Evolutionary conservation across 1,140 invertebrate genomes (phyloP).

Genomic region (Schlechtendalia chinensis): DNA sequence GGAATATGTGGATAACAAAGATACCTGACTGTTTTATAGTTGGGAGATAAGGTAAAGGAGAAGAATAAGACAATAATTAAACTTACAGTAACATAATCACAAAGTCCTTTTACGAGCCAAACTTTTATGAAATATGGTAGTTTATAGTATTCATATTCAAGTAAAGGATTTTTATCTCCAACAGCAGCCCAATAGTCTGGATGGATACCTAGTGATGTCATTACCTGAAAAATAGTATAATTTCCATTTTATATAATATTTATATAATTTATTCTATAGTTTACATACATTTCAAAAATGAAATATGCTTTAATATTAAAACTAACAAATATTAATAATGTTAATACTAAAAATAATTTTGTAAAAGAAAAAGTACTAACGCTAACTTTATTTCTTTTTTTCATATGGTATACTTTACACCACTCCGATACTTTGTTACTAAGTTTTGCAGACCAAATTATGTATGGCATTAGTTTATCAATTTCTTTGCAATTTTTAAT

Average conservation of each 20-base stretch:
- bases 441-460: conserved; percentile 18
- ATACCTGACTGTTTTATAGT: no score
- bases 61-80: neutral
- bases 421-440: conserved; percentile 8
- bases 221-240: conserved; percentile 55
- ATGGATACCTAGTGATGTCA: conserved; percentile 57
- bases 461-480: conserved; percentile 6
- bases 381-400: conserved; percentile 28
- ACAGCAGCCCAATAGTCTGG: conserved; percentile 56
- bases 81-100: conserved; percentile 57
- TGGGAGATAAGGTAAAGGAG: no score
- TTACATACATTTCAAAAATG: neutral
- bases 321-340: neutral
- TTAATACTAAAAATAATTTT: neutral
- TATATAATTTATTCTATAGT: neutral
- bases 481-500: conserved; percentile 1
- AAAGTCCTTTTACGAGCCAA: conserved; percentile 60
- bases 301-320: neutral
- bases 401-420: conserved; percentile 27
- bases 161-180: conserved; percentile 58
- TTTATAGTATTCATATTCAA: conserved; percentile 58
- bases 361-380: conserved; percentile 1
- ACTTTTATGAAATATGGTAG: conserved; percentile 58
- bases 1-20: no score
- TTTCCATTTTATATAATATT: neutral